These are phyloP conservation scores for Hemistola chrysoprasaria DNA, from an alignment of 2,888 invertebrate species.

Conservation along the genomic window DNA sequence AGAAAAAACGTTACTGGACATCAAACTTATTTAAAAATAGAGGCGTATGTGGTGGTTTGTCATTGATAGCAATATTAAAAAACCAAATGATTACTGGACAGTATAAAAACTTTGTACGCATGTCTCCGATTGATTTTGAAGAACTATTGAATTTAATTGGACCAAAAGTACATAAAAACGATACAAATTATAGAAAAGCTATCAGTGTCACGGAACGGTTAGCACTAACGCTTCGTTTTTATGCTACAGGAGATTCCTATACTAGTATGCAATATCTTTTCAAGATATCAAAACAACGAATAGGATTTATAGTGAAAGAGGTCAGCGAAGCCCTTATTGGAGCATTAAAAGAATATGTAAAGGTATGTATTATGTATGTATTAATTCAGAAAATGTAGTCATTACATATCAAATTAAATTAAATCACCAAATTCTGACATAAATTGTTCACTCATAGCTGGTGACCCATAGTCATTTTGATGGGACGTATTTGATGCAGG, in stretches of 20 bases:
- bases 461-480: slow-evolving; percentile 20
- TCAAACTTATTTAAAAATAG: slow-evolving; percentile 2
- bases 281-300: slow-evolving; percentile 11
- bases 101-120: slow-evolving; percentile 30
- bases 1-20: slow-evolving; percentile 17
- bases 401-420: no score
- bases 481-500: no score
- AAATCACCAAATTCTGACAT: neutral
- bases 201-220: slow-evolving; percentile 25
- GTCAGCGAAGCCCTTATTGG: neutral
- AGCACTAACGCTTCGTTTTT: slow-evolving; percentile 19
- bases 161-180: slow-evolving; percentile 22
- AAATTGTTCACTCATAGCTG: slow-evolving; percentile 25
- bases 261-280: slow-evolving; percentile 27
- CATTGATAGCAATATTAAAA: slow-evolving; percentile 11
- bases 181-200: slow-evolving; percentile 27
- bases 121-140: slow-evolving; percentile 29
- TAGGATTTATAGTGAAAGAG: neutral
- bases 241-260: slow-evolving; percentile 18
- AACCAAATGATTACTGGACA: slow-evolving; percentile 9
- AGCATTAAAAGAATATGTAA: neutral
- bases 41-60: slow-evolving; percentile 9
- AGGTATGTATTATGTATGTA: neutral
- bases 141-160: slow-evolving; percentile 28
- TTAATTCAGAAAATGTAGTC: no score